Evolutionary conservation across 2,113 vertebrate genomes (phyloP).

Genomic region (Maccullochella peelii): DNA sequence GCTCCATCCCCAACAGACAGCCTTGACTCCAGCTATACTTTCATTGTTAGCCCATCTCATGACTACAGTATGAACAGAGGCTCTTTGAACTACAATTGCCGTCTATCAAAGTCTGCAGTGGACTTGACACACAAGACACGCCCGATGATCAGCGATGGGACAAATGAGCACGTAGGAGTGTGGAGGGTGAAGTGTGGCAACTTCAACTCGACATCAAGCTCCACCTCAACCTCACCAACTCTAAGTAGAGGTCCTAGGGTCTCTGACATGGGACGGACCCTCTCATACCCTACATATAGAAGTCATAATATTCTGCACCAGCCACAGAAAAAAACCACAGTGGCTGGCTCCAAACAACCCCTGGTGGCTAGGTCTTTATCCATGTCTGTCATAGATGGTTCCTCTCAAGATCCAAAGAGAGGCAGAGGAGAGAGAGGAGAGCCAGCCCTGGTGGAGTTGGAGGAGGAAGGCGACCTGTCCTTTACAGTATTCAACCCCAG

Average conservation of each 20-base stretch:
- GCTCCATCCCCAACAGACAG: constrained; percentile 82
- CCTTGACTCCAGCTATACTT: constrained; percentile 86
- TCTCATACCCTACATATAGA: constrained; percentile 42
- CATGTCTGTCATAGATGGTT: constrained; percentile 76
- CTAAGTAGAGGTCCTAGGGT: constrained; percentile 16
- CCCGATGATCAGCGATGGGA: constrained; percentile 59
- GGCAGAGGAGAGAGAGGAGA: constrained; percentile 63
- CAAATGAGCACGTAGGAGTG: constrained; percentile 46
- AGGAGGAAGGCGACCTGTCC: constrained; percentile 66
- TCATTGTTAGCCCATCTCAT: constrained; percentile 79
- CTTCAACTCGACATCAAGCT: constrained; percentile 40
- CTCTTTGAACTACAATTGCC: constrained; percentile 65
- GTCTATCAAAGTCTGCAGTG: constrained; percentile 80
- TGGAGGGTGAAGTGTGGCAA: constrained; percentile 56
- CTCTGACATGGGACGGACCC: constrained; percentile 38
- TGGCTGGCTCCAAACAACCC: constrained; percentile 39
- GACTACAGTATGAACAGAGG: constrained; percentile 63
- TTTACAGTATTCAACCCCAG: constrained; percentile 23
- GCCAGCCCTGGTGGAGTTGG: constrained; percentile 54
- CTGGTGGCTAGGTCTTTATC: constrained; percentile 71
- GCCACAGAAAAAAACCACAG: constrained; percentile 28
- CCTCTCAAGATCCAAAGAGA: constrained; percentile 61
- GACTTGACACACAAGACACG: constrained; percentile 77
- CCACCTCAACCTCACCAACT: constrained; percentile 36
- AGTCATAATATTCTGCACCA: constrained; percentile 42